phyloP scores from a whole-genome alignment of 2,113 vertebrate genomes.

The Pleuronectes platessa region DNA sequence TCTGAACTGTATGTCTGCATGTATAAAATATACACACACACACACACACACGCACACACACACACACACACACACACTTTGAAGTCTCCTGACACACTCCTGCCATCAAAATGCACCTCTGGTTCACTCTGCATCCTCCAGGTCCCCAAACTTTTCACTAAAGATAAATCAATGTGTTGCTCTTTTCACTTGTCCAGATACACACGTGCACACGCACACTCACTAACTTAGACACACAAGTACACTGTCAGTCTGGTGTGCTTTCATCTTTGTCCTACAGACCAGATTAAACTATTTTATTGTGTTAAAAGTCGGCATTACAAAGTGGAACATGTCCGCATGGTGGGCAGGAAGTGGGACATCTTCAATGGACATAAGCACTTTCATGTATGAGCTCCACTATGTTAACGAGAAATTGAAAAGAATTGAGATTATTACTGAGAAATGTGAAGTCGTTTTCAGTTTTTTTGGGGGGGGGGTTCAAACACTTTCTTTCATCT shows the following conservation, averaged over 20 bases:
- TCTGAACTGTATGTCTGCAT: constrained; percentile 16
- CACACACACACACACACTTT: background rate
- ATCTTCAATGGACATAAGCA: background rate
- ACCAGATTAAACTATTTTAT: background rate
- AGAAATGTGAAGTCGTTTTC: background rate
- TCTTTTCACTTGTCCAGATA: background rate
- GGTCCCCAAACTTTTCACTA: constrained; percentile 36
- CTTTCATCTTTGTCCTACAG: background rate
- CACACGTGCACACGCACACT: background rate
- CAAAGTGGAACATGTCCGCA: background rate
- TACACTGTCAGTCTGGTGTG: background rate
- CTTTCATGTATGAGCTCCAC: background rate
- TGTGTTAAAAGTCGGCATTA: background rate
- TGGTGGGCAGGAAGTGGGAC: background rate
- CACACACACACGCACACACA: background rate
- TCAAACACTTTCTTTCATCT: background rate
- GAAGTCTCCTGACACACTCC: constrained; percentile 23
- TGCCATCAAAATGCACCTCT: constrained; percentile 40
- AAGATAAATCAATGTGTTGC: constrained; percentile 25
- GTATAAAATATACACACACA: constrained; percentile 30
- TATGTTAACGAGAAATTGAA: background rate
- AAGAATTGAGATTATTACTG: background rate
- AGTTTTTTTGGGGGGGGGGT: background rate
- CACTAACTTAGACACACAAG: constrained; percentile 6
- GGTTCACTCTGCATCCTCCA: constrained; percentile 33